phyloP scores from a whole-genome alignment of 2,888 invertebrate species.

The Sarcophaga variegata region DNA sequence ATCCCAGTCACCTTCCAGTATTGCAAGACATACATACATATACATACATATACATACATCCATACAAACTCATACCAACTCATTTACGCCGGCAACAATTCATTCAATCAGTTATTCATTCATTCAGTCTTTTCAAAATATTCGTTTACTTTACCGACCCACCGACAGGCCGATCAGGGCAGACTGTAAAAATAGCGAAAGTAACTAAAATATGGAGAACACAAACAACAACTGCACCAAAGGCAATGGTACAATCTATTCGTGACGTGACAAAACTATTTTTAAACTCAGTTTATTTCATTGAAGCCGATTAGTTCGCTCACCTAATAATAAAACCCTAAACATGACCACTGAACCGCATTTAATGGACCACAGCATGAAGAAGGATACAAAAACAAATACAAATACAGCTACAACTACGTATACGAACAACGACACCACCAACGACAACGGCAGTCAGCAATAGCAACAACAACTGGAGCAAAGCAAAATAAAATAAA shows the following conservation, averaged over 20 bases:
- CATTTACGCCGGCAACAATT: neutral
- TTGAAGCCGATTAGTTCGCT: slow-evolving; percentile 66
- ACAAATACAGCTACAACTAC: slow-evolving; percentile 34
- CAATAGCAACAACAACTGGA: slow-evolving; percentile 37
- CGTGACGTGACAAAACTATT: slow-evolving; percentile 59
- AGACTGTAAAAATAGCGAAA: neutral
- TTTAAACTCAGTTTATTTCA: slow-evolving; percentile 58
- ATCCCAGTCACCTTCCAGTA: neutral
- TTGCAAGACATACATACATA: neutral
- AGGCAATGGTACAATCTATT: slow-evolving; percentile 20
- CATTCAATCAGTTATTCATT: slow-evolving; percentile 31
- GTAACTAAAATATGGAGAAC: neutral
- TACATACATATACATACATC: neutral
- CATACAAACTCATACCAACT: neutral
- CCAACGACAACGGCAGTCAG: neutral
- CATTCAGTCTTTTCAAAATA: slow-evolving; percentile 50
- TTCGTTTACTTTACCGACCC: slow-evolving; percentile 41
- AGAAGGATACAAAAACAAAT: slow-evolving; percentile 24
- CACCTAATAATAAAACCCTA: slow-evolving; percentile 67
- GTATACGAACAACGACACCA: neutral
- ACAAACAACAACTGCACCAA: slow-evolving; percentile 12
- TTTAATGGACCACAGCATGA: slow-evolving; percentile 65
- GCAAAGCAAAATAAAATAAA: slow-evolving; percentile 21
- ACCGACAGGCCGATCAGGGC: neutral
- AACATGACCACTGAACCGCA: slow-evolving; percentile 68